Percentiles rank a stretch among this genome's conserved stretches.
Evolutionary conservation across 2,113 vertebrate genomes (phyloP).

Genomic region (Pseudolaguvia tuberculata): DNA sequence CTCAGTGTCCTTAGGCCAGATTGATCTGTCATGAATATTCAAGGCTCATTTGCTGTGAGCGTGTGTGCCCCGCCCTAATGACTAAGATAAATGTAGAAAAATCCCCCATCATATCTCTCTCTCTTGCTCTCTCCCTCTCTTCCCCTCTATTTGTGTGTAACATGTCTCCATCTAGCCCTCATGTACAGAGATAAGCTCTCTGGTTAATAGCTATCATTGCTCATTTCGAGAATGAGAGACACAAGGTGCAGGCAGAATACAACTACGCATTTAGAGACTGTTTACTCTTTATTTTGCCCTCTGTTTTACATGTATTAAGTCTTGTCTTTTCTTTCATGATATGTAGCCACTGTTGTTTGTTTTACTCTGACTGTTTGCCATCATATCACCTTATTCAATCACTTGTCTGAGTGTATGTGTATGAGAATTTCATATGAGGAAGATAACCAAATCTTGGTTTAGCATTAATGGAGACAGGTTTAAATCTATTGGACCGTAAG

Average conservation of each 20-base stretch:
- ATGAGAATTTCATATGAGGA: constrained; percentile 31
- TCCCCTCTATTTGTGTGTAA: constrained; percentile 35
- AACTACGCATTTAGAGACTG: constrained; percentile 40
- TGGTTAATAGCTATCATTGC: constrained; percentile 54
- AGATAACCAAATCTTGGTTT: constrained; percentile 44
- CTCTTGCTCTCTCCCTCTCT: constrained; percentile 5
- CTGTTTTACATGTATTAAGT: constrained; percentile 1
- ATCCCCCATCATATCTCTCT: constrained; percentile 32
- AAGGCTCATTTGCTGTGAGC: constrained; percentile 50
- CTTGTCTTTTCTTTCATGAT: constrained; percentile 1
- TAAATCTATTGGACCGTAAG: neutral
- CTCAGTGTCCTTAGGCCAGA: constrained; percentile 45
- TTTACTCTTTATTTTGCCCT: constrained; percentile 39
- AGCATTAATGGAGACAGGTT: constrained; percentile 17
- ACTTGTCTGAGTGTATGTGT: constrained; percentile 40
- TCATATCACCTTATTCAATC: constrained; percentile 12
- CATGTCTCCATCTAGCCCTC: constrained; percentile 45
- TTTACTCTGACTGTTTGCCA: constrained; percentile 23
- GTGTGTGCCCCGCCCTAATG: constrained; percentile 55
- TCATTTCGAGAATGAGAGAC: constrained; percentile 49
- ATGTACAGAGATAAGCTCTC: constrained; percentile 53
- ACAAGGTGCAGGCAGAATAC: constrained; percentile 49
- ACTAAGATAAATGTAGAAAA: constrained; percentile 73
- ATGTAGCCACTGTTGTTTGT: constrained; percentile 4
- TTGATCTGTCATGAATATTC: constrained; percentile 52